Evolutionary conservation across 2,888 invertebrate genomes (phyloP), one percentile per base, ranked within the genome.

Genomic region (Torymus auratus): DNA sequence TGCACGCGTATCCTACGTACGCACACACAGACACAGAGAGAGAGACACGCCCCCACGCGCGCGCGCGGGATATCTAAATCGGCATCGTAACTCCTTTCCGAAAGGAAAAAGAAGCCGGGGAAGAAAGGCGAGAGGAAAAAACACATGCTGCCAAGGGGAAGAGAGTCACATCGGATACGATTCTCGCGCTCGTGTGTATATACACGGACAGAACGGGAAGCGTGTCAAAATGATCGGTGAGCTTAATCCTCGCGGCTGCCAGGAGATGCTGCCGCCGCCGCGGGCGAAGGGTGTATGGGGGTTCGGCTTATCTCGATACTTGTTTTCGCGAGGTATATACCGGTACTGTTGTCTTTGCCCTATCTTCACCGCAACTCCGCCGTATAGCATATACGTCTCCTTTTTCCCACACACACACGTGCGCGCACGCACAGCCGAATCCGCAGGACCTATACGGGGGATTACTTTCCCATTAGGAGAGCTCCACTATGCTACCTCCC

Each of bases 31-130:
- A 28, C 28, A 28, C 28, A 28, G 2, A 7, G 3, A 28, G 3
- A 28, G 28, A 28, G 2, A 28, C 28, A 4, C 28, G 2, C 28
- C 28, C 28, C 1, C 28, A 4, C 28, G 28, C 28, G 74, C 28
- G 3, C 28, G 28, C 28, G 28, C 28, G 74, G 68, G 61, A 76
- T 83, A 74, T 74, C 73, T 79, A 64, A 79, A 79, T 64, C 58
- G 74, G 23, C 15, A 64, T 79, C 69, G 79, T 73, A 68, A 58
- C 20, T 69, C 60, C 7, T 55, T 15, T 15, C 15, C 14, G 4
- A 10, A 41, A 41, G 52, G 15, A 23, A 55, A 2, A 13, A 73
- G 12, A 68, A 17, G 20, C 23, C 55, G 23, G 23, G 55, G 20
- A n/a, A 53, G 53, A 58, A 15, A 72, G 23, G 52, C 4, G 28